These are phyloP conservation scores for Cryptomyrus ogoouensis DNA, from an alignment of 2,113 vertebrate species.

Conservation along the genomic window DNA sequence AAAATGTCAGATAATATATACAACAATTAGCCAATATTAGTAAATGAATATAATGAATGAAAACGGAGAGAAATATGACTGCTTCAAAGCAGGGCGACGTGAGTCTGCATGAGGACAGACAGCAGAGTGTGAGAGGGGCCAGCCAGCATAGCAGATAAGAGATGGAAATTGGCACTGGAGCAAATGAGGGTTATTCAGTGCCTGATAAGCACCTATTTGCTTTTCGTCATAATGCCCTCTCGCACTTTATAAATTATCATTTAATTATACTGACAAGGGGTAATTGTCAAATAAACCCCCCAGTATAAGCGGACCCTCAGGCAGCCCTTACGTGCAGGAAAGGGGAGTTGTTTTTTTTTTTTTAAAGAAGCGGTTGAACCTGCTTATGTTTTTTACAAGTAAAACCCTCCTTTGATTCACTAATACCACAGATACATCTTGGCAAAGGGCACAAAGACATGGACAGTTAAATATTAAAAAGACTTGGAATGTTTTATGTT, in stretches of 20 bases:
- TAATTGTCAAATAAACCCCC: constrained; percentile 80
- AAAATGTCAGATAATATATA: background rate
- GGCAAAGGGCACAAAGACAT: constrained; percentile 5
- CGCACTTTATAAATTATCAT: constrained; percentile 89
- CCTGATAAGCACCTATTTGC: constrained; percentile 83
- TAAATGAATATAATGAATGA: background rate
- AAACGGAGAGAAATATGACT: background rate
- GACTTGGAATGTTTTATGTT: background rate
- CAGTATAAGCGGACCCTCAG: constrained; percentile 71
- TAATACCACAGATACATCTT: constrained; percentile 35
- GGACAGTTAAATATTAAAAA: background rate
- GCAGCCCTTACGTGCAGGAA: constrained; percentile 64
- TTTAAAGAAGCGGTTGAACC: constrained; percentile 33
- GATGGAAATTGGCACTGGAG: constrained; percentile 77
- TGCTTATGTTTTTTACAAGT: constrained; percentile 35
- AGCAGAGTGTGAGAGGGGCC: constrained; percentile 44
- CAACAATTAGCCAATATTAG: background rate
- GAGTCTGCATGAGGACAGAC: background rate
- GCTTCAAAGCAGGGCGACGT: constrained; percentile 22
- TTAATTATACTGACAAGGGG: constrained; percentile 85
- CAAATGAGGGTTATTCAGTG: constrained; percentile 79
- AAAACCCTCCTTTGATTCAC: constrained; percentile 5
- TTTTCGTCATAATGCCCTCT: constrained; percentile 79
- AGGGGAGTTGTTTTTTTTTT: constrained; percentile 66
- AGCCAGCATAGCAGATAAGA: constrained; percentile 72